Evolutionary conservation across 2,113 vertebrate species (phyloP).

Genomic region (Speoplatyrhinus poulsoni): DNA sequence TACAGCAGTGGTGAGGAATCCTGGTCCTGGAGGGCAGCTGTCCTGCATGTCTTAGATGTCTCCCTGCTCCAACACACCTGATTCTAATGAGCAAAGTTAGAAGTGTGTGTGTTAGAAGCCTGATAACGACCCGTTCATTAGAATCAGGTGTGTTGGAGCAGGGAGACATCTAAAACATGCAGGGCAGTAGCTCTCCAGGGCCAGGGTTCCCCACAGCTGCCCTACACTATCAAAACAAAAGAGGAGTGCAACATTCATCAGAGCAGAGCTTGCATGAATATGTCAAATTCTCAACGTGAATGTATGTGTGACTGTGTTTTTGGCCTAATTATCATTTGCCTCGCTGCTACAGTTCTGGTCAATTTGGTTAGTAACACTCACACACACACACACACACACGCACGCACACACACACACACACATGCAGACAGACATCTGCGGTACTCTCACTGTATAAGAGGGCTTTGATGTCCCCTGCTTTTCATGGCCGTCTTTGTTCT

Average conservation of each 20-base stretch:
- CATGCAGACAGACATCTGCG: neutral
- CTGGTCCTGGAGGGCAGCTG: too few species aligned
- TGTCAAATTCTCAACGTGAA: neutral
- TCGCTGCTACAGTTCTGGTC: slow-evolving; percentile 36
- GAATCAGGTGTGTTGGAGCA: too few species aligned
- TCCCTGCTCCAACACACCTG: too few species aligned
- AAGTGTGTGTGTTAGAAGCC: too few species aligned
- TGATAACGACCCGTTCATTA: too few species aligned
- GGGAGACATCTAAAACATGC: too few species aligned
- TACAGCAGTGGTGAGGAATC: too few species aligned
- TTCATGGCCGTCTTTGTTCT: slow-evolving; percentile 44
- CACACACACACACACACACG: slow-evolving; percentile 11
- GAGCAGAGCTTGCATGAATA: neutral
- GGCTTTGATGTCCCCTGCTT: slow-evolving; percentile 63
- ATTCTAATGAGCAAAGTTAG: too few species aligned
- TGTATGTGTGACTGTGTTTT: slow-evolving; percentile 21
- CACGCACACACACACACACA: neutral
- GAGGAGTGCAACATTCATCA: neutral
- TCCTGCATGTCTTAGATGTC: too few species aligned
- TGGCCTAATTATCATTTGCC: slow-evolving; percentile 38
- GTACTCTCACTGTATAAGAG: slow-evolving; percentile 31
- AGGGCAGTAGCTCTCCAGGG: too few species aligned
- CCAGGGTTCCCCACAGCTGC: too few species aligned
- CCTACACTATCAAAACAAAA: neutral
- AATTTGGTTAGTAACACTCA: slow-evolving; percentile 12